Evolutionary conservation across 2,113 vertebrate genomes (phyloP).

Genomic region (Girardinichthys multiradiatus): DNA sequence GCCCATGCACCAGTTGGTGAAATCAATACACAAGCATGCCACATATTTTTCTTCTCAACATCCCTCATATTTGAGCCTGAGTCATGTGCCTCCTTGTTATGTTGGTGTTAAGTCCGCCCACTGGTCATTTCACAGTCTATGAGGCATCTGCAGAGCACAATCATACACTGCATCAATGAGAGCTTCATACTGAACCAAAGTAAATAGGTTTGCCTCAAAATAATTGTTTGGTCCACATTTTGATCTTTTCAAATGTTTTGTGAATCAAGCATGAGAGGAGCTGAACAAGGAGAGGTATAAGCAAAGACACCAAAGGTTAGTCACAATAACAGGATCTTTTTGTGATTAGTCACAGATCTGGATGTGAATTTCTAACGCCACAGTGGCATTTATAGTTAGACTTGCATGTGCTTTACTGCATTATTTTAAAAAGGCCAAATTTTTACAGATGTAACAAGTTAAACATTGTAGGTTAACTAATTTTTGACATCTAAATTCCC

Average conservation of each 20-base stretch:
- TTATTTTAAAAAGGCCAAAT: not conserved
- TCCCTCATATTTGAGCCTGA: slow-evolving; percentile 60
- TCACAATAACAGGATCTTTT: slow-evolving; percentile 5
- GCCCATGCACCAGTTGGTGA: slow-evolving; percentile 9
- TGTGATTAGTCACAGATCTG: not conserved
- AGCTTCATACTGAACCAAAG: slow-evolving; percentile 17
- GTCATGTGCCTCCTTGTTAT: slow-evolving; percentile 64
- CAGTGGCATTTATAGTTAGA: not conserved
- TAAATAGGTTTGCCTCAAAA: slow-evolving; percentile 1
- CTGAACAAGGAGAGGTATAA: slow-evolving; percentile 18
- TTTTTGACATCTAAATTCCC: not conserved
- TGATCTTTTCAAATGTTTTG: slow-evolving; percentile 23
- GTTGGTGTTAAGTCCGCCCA: slow-evolving; percentile 48
- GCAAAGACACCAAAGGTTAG: slow-evolving; percentile 5
- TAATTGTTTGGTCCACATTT: slow-evolving; percentile 19
- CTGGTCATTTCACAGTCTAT: slow-evolving; percentile 57
- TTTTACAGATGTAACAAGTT: not conserved
- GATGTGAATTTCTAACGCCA: too few relatives aligned
- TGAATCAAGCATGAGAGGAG: not conserved
- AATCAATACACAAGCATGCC: slow-evolving; percentile 44
- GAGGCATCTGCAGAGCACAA: slow-evolving; percentile 55
- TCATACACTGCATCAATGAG: slow-evolving; percentile 50
- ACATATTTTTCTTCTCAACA: slow-evolving; percentile 20
- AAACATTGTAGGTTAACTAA: not conserved
- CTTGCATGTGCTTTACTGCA: slow-evolving; percentile 1